Conservation (phyloP, 2,888 invertebrate genomes). For the Priocnemis perturbator region DNA sequence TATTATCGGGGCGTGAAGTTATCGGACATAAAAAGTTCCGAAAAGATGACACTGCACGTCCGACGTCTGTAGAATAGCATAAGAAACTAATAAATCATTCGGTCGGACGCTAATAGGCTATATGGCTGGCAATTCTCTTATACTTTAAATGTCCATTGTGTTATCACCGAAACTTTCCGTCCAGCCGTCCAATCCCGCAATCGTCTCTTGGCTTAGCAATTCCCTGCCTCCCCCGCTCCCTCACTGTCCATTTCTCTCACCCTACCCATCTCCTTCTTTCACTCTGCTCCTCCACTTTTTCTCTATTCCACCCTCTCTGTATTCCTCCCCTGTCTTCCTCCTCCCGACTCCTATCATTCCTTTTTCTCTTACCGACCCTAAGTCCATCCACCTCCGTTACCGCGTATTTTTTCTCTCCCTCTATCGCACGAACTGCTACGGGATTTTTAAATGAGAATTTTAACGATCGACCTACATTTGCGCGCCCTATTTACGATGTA, state of each 20-base stretch:
- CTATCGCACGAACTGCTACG: conserved; percentile 39
- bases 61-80: no score
- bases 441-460: conserved; percentile 70
- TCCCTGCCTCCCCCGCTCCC: not conserved
- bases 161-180: no score
- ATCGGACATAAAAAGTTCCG: no score
- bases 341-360: conserved; percentile 13
- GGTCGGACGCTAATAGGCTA: no score
- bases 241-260: conserved; percentile 3
- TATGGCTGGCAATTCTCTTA: no score
- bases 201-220: no score
- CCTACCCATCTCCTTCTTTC: not conserved
- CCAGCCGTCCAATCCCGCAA: no score
- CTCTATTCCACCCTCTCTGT: not conserved
- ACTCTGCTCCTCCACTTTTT: not conserved
- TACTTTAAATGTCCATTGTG: no score
- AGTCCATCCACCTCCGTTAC: conserved; percentile 16
- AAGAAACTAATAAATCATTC: no score
- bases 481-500: conserved; percentile 59
- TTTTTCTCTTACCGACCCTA: conserved; percentile 20
- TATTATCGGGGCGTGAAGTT: no score
- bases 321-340: conserved; percentile 9
- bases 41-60: no score
- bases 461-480: conserved; percentile 70
- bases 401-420: conserved; percentile 34